Evolutionary conservation across 1,140 invertebrate genomes (phyloP), one percentile per base, ranked within the genome.

Genomic region (Sesamia nonagrioides): DNA sequence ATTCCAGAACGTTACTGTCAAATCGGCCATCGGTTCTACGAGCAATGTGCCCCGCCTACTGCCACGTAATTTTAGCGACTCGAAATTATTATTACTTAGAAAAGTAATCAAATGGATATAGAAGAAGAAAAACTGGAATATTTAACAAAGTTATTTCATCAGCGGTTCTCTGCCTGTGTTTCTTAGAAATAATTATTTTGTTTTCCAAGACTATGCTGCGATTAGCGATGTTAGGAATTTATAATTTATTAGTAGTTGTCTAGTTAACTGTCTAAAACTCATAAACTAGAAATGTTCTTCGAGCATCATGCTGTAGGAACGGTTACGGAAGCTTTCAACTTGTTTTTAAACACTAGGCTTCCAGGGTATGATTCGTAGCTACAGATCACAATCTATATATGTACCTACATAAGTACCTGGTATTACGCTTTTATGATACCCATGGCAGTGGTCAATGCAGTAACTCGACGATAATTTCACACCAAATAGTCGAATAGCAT

Each of bases 401-500:
- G n/a, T n/a, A 9, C 40, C 18, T 40, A 18, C n/a, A 18, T 2
- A 27, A 56, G 21, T 35, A n/a, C n/a, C n/a, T n/a, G n/a, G n/a
- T n/a, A n/a, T n/a, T n/a, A n/a, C 8, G n/a, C 37, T 63, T 33
- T 56, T 21, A 40, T 17, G n/a, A 63, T 11, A 40, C 60, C 5
- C 17, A 40, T 9, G 17, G n/a, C 17, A 13, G 58, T 37, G 60
- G 37, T 42, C 60, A 63, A 18, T 63, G 35, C 37, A 11, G 60
- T 42, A 63, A n/a, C 60, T 18, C 35, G 13, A 17, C 60, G 35
- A 17, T 8, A 63, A 11, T 63, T 40, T 63, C 18, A 63, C 11
- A 42, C 37, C 60, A 63, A 63, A 63, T 63, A 63, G 60, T 42
- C 60, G 37, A 40, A 63, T 63, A 9, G 60, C 60, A 63, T 63